phyloP scores from a whole-genome alignment of 2,113 vertebrate species.

The Syrmaticus mikado region DNA sequence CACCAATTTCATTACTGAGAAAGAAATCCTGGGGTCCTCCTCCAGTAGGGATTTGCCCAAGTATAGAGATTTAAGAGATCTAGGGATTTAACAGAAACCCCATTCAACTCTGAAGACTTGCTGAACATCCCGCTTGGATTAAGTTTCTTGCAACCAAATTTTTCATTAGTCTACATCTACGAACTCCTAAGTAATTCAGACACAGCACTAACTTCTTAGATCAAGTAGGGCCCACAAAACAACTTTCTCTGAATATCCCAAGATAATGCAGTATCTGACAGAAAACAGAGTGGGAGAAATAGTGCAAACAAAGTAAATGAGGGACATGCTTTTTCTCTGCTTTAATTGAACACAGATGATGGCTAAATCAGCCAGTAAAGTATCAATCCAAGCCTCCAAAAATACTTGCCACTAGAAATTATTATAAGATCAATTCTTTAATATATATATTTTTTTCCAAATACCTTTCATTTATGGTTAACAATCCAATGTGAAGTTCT shows the following conservation, averaged over 20 bases:
- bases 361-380: background rate
- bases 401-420: background rate
- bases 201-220: background rate
- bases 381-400: background rate
- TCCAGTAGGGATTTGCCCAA: background rate
- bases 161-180: background rate
- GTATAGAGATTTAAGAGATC: background rate
- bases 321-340: background rate
- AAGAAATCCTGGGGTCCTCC: background rate
- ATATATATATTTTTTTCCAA: background rate
- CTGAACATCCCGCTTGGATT: background rate
- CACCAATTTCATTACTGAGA: background rate
- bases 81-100: background rate
- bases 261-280: background rate
- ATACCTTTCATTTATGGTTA: background rate
- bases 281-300: background rate
- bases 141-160: background rate
- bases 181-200: background rate
- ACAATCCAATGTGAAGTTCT: background rate
- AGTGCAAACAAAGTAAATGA: background rate
- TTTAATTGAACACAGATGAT: background rate
- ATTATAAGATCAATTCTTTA: background rate
- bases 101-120: background rate
- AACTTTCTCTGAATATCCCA: background rate
- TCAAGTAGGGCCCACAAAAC: accelerated